These are phyloP conservation scores for Mesorhabditis sp. DNA, from an alignment of 2,888 invertebrate genomes.

Conservation along the genomic window DNA sequence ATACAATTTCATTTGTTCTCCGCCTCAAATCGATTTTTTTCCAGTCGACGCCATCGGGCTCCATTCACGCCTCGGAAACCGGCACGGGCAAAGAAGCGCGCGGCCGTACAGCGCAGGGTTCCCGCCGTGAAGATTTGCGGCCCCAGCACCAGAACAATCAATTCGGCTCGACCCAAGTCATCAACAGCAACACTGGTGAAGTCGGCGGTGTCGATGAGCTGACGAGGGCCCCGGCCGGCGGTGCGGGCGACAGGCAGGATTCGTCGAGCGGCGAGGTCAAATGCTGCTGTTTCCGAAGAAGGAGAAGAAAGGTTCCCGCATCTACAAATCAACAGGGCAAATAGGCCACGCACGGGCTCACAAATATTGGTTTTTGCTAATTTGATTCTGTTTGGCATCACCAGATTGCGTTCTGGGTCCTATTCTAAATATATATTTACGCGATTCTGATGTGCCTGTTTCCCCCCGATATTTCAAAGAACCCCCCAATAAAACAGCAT, in stretches of 20 bases:
- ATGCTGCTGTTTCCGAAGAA: slow-evolving; percentile 56
- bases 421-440: too few relatives aligned
- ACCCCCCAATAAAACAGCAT: too few relatives aligned
- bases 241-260: slow-evolving; percentile 28
- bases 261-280: slow-evolving; percentile 48
- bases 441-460: too few relatives aligned
- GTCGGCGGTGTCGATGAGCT: slow-evolving; percentile 36
- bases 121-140: slow-evolving; percentile 28
- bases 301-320: slow-evolving; percentile 47
- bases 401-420: too few relatives aligned
- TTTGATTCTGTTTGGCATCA: background rate
- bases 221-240: slow-evolving; percentile 26
- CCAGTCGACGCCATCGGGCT: slow-evolving; percentile 56
- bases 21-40: slow-evolving; percentile 14
- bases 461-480: too few relatives aligned
- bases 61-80: slow-evolving; percentile 48
- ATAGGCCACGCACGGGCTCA: slow-evolving; percentile 16
- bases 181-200: slow-evolving; percentile 57
- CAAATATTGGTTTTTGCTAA: slow-evolving; percentile 19
- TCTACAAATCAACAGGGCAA: slow-evolving; percentile 20
- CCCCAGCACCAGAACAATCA: slow-evolving; percentile 34
- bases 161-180: slow-evolving; percentile 56
- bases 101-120: slow-evolving; percentile 10
- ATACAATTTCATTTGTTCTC: background rate
- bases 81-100: slow-evolving; percentile 6